These are phyloP conservation scores for Onychorhynchus coronatus DNA, from an alignment of 2,113 vertebrate species.

Conservation along the genomic window DNA sequence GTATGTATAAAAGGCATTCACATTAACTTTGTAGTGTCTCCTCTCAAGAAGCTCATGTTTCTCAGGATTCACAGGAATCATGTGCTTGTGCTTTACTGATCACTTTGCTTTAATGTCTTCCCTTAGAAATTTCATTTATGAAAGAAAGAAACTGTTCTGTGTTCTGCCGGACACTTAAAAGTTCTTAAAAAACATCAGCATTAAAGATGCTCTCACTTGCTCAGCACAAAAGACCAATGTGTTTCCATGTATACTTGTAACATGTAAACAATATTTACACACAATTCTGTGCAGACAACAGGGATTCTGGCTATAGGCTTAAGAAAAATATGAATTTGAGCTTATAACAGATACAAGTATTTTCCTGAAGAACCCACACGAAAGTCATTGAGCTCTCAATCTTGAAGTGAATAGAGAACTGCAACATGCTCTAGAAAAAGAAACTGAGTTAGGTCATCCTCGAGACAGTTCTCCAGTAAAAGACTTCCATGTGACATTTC, in stretches of 20 bases:
- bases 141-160: background rate
- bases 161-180: background rate
- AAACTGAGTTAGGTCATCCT: background rate
- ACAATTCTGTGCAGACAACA: background rate
- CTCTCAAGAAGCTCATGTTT: background rate
- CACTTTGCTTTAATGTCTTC: fast-evolving
- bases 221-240: background rate
- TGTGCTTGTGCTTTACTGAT: background rate
- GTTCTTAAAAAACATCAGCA: background rate
- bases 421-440: background rate
- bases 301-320: background rate
- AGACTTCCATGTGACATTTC: background rate
- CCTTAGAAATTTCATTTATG: background rate
- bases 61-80: background rate
- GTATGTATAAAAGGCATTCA: background rate
- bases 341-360: background rate
- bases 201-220: background rate
- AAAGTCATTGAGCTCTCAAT: background rate
- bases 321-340: background rate
- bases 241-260: background rate
- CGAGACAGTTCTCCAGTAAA: background rate
- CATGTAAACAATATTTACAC: background rate
- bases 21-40: background rate
- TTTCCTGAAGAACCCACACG: background rate
- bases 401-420: background rate